Conservation (phyloP, 2,113 vertebrate species). For the Polypterus senegalus region DNA sequence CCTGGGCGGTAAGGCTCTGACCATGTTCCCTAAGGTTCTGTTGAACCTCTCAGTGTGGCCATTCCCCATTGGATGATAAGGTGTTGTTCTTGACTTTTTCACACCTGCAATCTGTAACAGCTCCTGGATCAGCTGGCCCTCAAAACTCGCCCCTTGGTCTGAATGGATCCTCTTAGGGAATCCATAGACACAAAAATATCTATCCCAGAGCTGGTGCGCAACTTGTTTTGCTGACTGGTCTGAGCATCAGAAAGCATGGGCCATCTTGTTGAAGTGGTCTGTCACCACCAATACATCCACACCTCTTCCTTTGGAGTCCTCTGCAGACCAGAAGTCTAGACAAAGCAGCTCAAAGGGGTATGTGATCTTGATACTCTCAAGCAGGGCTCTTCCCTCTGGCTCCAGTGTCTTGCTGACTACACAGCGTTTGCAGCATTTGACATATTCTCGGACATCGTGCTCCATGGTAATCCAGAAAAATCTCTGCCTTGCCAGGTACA, state of each 20-base stretch:
- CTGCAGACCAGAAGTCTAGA: constrained; percentile 9
- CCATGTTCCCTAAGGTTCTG: constrained; percentile 9
- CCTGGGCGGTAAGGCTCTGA: neutral
- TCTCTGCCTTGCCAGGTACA: no score
- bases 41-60: constrained; percentile 13
- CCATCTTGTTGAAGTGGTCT: constrained; percentile 17
- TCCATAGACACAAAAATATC: constrained; percentile 9
- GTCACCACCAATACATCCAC: constrained; percentile 14
- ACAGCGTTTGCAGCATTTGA: constrained; percentile 3
- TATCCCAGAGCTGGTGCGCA: neutral
- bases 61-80: constrained; percentile 16
- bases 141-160: constrained; percentile 16
- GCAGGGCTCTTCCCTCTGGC: neutral
- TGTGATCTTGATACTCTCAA: constrained; percentile 8
- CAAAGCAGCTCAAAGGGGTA: constrained; percentile 3
- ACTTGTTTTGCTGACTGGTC: constrained; percentile 14
- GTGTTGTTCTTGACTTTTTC: constrained; percentile 11
- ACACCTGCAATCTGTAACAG: neutral
- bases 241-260: constrained; percentile 2
- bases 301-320: constrained; percentile 4
- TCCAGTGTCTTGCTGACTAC: constrained; percentile 14
- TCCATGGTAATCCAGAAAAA: no score
- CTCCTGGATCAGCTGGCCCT: constrained; percentile 6
- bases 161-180: constrained; percentile 5
- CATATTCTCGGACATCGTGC: neutral